Percentiles rank a stretch among this genome's conserved stretches.
phyloP scores from a whole-genome alignment of 2,888 invertebrate genomes.

The Cataglyphis rosenhaueri region DNA sequence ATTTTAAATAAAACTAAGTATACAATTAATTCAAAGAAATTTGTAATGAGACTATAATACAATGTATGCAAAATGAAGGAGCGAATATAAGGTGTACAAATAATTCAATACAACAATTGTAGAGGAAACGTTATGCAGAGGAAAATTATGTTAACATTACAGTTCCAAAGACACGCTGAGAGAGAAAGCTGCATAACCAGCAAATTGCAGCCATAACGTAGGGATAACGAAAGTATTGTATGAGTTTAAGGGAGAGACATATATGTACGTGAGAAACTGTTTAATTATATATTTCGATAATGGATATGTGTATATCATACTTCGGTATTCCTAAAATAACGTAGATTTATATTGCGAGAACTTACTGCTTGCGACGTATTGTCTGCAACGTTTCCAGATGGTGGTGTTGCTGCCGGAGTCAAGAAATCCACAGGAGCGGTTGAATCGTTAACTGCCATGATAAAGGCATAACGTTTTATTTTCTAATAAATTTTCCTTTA shows the following conservation, averaged over 20 bases:
- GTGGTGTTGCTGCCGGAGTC: constrained; percentile 84
- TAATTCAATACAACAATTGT: constrained; percentile 30
- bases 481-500: not conserved
- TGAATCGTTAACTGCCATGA: constrained; percentile 85
- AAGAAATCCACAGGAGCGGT: constrained; percentile 88
- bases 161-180: constrained; percentile 69
- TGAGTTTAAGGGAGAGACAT: constrained; percentile 46
- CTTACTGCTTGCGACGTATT: constrained; percentile 82
- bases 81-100: constrained; percentile 52
- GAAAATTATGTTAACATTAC: constrained; percentile 68
- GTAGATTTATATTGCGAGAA: constrained; percentile 38
- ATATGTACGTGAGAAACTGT: constrained; percentile 67
- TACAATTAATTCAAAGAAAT: constrained; percentile 7
- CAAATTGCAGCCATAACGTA: constrained; percentile 76
- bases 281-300: constrained; percentile 54
- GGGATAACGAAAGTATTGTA: constrained; percentile 48
- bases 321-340: not conserved
- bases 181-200: constrained; percentile 75
- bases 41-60: constrained; percentile 39
- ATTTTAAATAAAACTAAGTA: constrained; percentile 18
- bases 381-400: constrained; percentile 76
- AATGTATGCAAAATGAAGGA: constrained; percentile 62
- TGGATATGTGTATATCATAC: not conserved
- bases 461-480: constrained; percentile 32
- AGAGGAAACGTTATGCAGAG: constrained; percentile 11